Evolutionary conservation across 2,797 vertebrate genomes (phyloP).

Genomic region (Sternarchorhynchus goeldii): DNA sequence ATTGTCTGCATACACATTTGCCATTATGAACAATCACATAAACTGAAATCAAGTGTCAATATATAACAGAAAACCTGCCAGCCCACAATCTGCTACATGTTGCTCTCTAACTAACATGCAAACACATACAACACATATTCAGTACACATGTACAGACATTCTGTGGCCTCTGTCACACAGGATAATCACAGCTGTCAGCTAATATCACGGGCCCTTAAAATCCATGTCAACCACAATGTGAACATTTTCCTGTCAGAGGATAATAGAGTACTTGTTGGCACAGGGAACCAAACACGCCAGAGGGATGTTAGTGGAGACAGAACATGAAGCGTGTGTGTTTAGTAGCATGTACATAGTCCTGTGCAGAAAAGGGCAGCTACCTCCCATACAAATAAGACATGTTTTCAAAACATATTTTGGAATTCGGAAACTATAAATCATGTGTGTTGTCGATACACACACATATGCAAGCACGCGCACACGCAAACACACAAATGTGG

Average conservation of each 20-base stretch:
- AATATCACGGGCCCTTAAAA: slow-evolving; percentile 30
- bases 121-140: slow-evolving; percentile 13
- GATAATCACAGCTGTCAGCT: slow-evolving; percentile 47
- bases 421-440: too few species aligned
- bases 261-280: slow-evolving; percentile 18
- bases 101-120: background rate
- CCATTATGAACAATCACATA: background rate
- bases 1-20: background rate
- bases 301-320: background rate
- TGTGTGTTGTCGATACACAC: too few species aligned
- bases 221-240: slow-evolving; percentile 21
- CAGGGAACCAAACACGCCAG: background rate
- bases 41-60: background rate
- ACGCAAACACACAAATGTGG: background rate
- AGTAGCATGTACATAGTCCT: too few species aligned
- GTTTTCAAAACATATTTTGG: too few species aligned
- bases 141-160: slow-evolving; percentile 4
- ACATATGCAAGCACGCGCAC: background rate
- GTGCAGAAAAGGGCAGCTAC: too few species aligned
- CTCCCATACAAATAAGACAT: too few species aligned
- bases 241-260: background rate
- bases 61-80: slow-evolving; percentile 23
- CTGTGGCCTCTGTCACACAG: slow-evolving; percentile 21
- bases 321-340: background rate
- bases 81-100: background rate